Evolutionary conservation across 1,140 invertebrate genomes (phyloP), one percentile per base, ranked within the genome.

Genomic region (Nilaparvata lugens): DNA sequence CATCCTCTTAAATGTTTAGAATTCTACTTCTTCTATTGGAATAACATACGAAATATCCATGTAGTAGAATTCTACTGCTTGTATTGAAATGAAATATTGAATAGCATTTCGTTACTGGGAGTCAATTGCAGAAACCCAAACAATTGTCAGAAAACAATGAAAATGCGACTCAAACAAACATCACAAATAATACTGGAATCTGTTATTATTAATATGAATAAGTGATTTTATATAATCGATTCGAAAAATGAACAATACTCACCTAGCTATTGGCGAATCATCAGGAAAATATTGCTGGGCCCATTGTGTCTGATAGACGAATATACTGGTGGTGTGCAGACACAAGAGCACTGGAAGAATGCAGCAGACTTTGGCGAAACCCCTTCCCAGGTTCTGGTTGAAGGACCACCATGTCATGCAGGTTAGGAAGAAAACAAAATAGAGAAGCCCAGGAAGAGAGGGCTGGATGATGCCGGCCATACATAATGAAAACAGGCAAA

Each of bases 321-420:
- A 86, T n/a, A 96, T 69, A 4, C 82, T 74, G 0, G 84, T 68
- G 51, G 94, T 82, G 69, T 98, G 93, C 14, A 83, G 67, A 1
- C 83, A 83, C 64, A 89, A 83, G 62, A 92, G 81, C 2, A 86
- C 70, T 75, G 92, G 83, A 9, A 93, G 67, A 52, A 86, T 76
- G 38, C 83, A 79, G 66, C 86, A 82, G 38, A 91, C 68, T 28
- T 87, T 75, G 0, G 85, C 87, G 70, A 93, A 96, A 1, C 80
- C 83, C 60, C 80, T 79, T 60, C 78, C 78, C 58, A 91, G 72
- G 45, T 89, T 83, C 61, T 84, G 83, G 69, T 89, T 88, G 67
- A 87, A 86, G 16, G 91, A 84, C 89, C 94, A 94, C 76, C 89
- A 91, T 0, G 93, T 95, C 14, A 88, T 86, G 5, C 89, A 81